A percentile compares a stretch with the other conserved stretches of the same genome.
These are phyloP conservation scores for Drosophila falleni DNA, from an alignment of 2,888 invertebrate species.

Conservation along the genomic window DNA sequence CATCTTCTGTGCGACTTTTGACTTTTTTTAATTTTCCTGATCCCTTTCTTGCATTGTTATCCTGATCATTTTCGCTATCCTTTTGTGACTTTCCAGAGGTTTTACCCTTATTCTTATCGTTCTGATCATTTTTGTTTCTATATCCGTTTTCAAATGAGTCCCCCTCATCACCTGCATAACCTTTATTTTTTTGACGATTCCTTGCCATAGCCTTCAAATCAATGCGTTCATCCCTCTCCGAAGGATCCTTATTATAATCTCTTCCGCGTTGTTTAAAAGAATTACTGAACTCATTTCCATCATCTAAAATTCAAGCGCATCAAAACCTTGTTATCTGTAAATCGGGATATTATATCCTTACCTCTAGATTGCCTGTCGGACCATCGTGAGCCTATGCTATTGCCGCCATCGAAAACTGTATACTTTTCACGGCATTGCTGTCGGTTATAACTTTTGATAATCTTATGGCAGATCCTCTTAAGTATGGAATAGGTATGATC, in stretches of 20 bases:
- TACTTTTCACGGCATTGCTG: constrained; percentile 73
- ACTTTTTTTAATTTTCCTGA: background rate
- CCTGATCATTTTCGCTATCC: background rate
- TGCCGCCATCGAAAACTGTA: constrained; percentile 78
- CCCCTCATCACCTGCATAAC: background rate
- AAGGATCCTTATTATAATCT: background rate
- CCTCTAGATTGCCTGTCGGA: constrained; percentile 21
- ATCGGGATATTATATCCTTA: constrained; percentile 6
- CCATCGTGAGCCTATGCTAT: constrained; percentile 48
- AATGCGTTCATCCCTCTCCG: background rate
- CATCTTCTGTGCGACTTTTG: background rate
- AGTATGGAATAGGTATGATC: constrained; percentile 74
- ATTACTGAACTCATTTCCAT: constrained; percentile 5
- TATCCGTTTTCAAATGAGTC: background rate
- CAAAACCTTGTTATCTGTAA: background rate
- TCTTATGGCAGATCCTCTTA: constrained; percentile 78
- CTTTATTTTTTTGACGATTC: background rate
- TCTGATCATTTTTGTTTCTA: background rate
- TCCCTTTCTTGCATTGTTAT: background rate
- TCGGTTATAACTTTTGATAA: constrained; percentile 70
- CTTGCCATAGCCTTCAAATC: background rate
- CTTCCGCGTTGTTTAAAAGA: background rate
- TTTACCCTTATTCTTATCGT: constrained; percentile 1
- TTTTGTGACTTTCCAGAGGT: constrained; percentile 3
- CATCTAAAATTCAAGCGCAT: background rate